Percentiles rank a stretch among this genome's conserved stretches.
These are phyloP conservation scores for Epinephelus coioides DNA, from an alignment of 2,797 vertebrate genomes.

Conservation along the genomic window DNA sequence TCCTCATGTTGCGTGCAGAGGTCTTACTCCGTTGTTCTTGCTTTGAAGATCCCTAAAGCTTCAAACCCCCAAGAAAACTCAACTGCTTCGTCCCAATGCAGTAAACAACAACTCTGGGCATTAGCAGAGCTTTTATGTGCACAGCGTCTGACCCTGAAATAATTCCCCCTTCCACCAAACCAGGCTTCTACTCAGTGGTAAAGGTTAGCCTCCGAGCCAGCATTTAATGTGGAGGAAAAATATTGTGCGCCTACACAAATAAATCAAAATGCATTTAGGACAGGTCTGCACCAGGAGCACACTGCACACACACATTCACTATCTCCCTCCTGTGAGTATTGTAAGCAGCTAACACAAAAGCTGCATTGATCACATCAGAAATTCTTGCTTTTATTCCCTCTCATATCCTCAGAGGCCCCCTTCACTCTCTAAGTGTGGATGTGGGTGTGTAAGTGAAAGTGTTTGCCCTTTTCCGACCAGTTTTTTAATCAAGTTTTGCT, in stretches of 20 bases:
- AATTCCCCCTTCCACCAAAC: slow-evolving; percentile 54
- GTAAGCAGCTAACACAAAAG: slow-evolving; percentile 42
- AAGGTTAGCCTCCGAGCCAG: slow-evolving; percentile 72
- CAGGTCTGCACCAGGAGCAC: slow-evolving; percentile 30
- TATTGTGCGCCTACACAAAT: slow-evolving; percentile 60
- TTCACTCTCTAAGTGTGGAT: slow-evolving; percentile 21
- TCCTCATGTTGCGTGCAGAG: not conserved
- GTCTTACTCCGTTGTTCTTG: not conserved
- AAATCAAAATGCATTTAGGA: slow-evolving; percentile 75
- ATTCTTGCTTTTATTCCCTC: slow-evolving; percentile 61
- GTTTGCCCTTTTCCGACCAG: slow-evolving; percentile 10
- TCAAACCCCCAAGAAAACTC: slow-evolving; percentile 30
- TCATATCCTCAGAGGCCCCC: slow-evolving; percentile 47
- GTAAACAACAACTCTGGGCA: slow-evolving; percentile 59
- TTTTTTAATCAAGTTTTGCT: slow-evolving; percentile 61
- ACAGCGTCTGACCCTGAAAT: slow-evolving; percentile 72
- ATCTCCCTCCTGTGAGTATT: slow-evolving; percentile 41
- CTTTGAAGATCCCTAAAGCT: slow-evolving; percentile 33
- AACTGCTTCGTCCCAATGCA: slow-evolving; percentile 33
- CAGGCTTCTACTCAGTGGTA: slow-evolving; percentile 57
- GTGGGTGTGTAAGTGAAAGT: slow-evolving; percentile 10
- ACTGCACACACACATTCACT: slow-evolving; percentile 31
- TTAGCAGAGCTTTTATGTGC: slow-evolving; percentile 62
- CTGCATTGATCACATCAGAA: slow-evolving; percentile 59
- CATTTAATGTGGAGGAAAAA: slow-evolving; percentile 73